Percentiles rank a stretch among this genome's conserved stretches.
Evolutionary conservation across 2,888 invertebrate species (phyloP).

Genomic region (Drosophila gaucha): DNA sequence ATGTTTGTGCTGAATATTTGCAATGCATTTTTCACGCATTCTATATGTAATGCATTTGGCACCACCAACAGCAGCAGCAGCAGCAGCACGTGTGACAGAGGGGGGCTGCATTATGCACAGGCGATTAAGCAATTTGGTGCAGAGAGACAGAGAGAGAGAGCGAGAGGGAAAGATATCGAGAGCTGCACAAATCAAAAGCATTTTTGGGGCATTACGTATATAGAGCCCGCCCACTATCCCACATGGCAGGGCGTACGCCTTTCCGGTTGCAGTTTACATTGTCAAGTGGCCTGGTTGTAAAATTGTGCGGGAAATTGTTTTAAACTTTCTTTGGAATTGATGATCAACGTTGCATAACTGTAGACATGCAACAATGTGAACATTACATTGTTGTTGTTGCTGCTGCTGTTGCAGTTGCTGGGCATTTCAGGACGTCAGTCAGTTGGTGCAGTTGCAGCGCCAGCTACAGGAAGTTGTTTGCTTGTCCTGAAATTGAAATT

Average conservation of each 20-base stretch:
- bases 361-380: constrained; percentile 62
- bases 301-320: constrained; percentile 66
- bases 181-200: constrained; percentile 62
- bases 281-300: constrained; percentile 63
- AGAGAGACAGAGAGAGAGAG: background rate
- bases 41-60: constrained; percentile 50
- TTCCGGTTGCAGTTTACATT: constrained; percentile 58
- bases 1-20: constrained; percentile 54
- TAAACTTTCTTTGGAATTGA: constrained; percentile 62
- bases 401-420: constrained; percentile 15
- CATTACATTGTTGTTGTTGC: constrained; percentile 45
- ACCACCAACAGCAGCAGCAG: constrained; percentile 5
- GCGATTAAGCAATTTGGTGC: constrained; percentile 67
- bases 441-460: constrained; percentile 18
- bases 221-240: background rate
- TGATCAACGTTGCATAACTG: constrained; percentile 60
- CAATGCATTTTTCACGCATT: constrained; percentile 63
- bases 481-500: constrained; percentile 64
- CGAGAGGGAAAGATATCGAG: background rate
- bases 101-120: constrained; percentile 62
- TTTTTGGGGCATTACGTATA: constrained; percentile 55
- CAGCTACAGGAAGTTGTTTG: constrained; percentile 37
- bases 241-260: background rate
- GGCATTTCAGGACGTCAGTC: constrained; percentile 22
- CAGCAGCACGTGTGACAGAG: constrained; percentile 21